Evolutionary conservation across 2,888 invertebrate genomes (phyloP).

Genomic region (Tanytarsus gracilentus): DNA sequence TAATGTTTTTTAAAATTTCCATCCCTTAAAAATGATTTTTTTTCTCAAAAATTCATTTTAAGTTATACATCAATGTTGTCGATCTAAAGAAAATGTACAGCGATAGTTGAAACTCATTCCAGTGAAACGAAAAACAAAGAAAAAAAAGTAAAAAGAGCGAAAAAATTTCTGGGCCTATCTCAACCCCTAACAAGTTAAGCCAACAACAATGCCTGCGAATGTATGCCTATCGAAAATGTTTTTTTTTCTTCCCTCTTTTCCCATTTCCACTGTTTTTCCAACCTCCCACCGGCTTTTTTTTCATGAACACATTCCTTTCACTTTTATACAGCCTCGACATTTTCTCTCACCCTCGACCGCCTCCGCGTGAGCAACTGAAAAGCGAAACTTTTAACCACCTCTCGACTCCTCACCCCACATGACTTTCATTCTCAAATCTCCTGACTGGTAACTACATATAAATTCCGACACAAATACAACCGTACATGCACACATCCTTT

Average conservation of each 20-base stretch:
- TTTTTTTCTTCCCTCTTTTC: slow-evolving; percentile 11
- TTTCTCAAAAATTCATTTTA: too few relatives aligned
- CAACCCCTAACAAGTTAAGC: slow-evolving; percentile 23
- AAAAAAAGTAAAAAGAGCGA: background rate
- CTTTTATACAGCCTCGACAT: slow-evolving; percentile 6
- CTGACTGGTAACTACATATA: too few relatives aligned
- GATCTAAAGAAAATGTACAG: background rate
- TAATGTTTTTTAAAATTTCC: too few relatives aligned
- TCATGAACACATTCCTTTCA: slow-evolving; percentile 4
- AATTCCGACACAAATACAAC: too few relatives aligned
- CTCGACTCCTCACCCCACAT: too few relatives aligned
- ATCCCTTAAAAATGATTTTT: too few relatives aligned
- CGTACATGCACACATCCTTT: too few relatives aligned
- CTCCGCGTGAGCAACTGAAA: too few relatives aligned
- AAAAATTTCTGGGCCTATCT: slow-evolving; percentile 17
- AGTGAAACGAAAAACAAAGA: background rate
- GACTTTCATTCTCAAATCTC: too few relatives aligned
- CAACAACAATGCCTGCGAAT: background rate
- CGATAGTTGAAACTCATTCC: too few relatives aligned
- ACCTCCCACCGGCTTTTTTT: background rate
- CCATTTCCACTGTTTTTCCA: background rate
- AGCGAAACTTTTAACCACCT: too few relatives aligned
- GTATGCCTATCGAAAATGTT: slow-evolving; percentile 11
- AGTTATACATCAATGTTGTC: too few relatives aligned
- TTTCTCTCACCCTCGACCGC: slow-evolving; percentile 2